Evolutionary conservation across 2,113 vertebrate species (phyloP).

Genomic region (Macquaria ambigua): DNA sequence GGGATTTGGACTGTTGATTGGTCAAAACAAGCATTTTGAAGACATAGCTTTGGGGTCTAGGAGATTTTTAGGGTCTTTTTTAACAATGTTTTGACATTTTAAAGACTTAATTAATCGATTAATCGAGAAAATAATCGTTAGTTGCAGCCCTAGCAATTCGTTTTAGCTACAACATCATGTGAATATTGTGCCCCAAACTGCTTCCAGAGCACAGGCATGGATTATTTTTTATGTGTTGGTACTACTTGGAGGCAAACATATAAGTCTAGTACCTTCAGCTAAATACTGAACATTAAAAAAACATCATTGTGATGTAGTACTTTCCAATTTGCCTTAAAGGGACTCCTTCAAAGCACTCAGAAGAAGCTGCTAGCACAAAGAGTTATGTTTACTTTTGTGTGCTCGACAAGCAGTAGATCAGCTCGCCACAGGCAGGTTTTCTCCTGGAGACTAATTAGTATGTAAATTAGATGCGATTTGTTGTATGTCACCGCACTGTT

Average conservation of each 20-base stretch:
- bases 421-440: not conserved
- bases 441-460: conserved; percentile 15
- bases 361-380: not conserved
- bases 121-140: not conserved
- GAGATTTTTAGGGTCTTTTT: too few species aligned
- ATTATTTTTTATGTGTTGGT: not conserved
- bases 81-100: too few species aligned
- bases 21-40: too few species aligned
- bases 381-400: conserved; percentile 15
- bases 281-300: not conserved
- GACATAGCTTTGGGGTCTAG: too few species aligned
- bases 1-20: too few species aligned
- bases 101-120: too few species aligned
- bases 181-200: not conserved
- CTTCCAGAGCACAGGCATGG: not conserved
- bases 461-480: conserved; percentile 38
- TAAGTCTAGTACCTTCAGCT: not conserved
- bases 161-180: not conserved
- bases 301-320: not conserved
- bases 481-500: conserved; percentile 1
- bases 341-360: not conserved
- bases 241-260: not conserved
- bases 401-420: conserved; percentile 12
- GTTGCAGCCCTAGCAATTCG: too few species aligned
- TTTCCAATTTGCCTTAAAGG: not conserved